Conservation (phyloP, 2,888 invertebrate species). For the Diploptera punctata region DNA sequence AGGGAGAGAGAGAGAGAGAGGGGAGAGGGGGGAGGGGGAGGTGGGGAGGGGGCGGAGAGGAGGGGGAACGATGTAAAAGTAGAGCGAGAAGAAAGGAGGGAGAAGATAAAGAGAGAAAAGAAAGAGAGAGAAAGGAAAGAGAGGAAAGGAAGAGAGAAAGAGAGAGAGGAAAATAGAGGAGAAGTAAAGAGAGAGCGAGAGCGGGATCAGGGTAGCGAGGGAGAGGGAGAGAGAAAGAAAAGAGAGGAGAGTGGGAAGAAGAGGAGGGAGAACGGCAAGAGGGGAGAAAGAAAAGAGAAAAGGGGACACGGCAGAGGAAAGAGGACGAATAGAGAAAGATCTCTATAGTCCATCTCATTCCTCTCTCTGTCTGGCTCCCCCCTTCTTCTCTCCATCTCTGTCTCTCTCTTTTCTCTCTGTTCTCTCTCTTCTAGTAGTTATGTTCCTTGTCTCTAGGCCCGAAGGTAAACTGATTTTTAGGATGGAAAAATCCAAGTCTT, state of each 20-base stretch:
- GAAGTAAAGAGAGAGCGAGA: not conserved
- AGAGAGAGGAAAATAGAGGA: no score
- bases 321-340: not conserved
- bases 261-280: not conserved
- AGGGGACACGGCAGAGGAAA: not conserved
- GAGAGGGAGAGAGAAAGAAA: not conserved
- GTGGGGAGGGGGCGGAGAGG: no score
- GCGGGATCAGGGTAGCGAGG: not conserved
- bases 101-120: not conserved
- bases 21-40: not conserved
- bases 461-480: no score
- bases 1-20: not conserved
- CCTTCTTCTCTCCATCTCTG: no score
- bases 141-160: not conserved
- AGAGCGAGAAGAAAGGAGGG: not conserved
- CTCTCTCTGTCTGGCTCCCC: no score
- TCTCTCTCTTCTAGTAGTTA: no score
- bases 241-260: no score
- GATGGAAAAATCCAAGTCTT: no score
- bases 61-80: not conserved
- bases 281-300: not conserved
- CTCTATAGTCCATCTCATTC: no score
- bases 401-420: no score
- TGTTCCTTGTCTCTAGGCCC: no score
- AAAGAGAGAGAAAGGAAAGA: not conserved